Evolutionary conservation across 2,113 vertebrate genomes (phyloP).

Genomic region (Mastomys natalensis): DNA sequence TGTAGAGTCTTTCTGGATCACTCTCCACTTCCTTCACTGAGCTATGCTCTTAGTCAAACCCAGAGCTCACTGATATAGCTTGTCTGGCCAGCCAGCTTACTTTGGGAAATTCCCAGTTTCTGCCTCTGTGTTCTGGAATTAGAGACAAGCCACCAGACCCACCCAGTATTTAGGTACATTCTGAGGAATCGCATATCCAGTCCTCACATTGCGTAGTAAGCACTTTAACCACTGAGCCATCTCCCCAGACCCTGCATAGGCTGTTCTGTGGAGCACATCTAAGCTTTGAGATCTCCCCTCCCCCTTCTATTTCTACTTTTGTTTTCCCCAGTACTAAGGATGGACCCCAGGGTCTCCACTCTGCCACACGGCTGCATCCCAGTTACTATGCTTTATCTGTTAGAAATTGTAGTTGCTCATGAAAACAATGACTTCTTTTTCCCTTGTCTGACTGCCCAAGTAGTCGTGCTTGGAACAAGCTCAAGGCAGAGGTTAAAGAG

Average conservation of each 20-base stretch:
- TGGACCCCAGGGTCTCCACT: neutral
- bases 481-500: neutral
- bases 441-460: slow-evolving; percentile 44
- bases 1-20: neutral
- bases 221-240: neutral
- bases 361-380: neutral
- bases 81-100: neutral
- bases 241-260: neutral
- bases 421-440: slow-evolving; percentile 43
- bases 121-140: neutral
- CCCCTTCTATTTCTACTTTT: neutral
- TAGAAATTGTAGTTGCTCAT: slow-evolving; percentile 32
- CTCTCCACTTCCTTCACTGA: neutral
- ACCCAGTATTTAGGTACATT: neutral
- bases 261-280: neutral
- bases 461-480: neutral
- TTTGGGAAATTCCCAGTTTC: neutral
- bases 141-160: neutral
- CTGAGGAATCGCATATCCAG: neutral
- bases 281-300: neutral
- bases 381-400: neutral
- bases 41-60: neutral
- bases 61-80: neutral
- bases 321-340: neutral
- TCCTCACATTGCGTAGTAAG: neutral